A percentile compares a stretch with the other conserved stretches of the same genome.
Conservation (phyloP, 2,888 invertebrate genomes). For the Drosophila nigricruria region DNA sequence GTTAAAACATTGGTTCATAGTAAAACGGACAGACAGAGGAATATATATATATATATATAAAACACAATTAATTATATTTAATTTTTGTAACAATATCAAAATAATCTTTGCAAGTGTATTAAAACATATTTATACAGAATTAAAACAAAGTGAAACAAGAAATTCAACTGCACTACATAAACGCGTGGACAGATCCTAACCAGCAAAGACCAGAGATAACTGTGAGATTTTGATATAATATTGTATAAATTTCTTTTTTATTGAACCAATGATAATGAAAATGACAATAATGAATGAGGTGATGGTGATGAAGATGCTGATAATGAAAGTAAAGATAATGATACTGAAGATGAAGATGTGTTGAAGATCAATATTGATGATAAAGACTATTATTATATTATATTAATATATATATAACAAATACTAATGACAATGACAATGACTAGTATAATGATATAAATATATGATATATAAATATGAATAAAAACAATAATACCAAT, state of each 20-base stretch:
- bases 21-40: neutral
- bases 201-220: slow-evolving; percentile 34
- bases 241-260: neutral
- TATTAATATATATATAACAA: too few species aligned
- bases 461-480: too few species aligned
- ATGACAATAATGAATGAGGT: neutral
- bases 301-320: neutral
- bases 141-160: slow-evolving; percentile 20
- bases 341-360: too few species aligned
- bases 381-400: too few species aligned
- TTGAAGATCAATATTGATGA: too few species aligned
- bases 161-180: slow-evolving; percentile 32
- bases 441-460: neutral
- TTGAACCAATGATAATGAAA: neutral
- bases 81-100: neutral
- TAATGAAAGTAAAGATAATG: too few species aligned
- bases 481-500: neutral
- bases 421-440: neutral
- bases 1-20: neutral
- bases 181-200: slow-evolving; percentile 8
- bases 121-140: slow-evolving; percentile 22
- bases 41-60: neutral
- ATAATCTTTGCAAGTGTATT: slow-evolving; percentile 8
- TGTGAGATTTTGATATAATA: neutral
- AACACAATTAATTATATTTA: neutral